Evolutionary conservation across 2,113 vertebrate species (phyloP), one percentile per base, ranked within the genome.

Genomic region (Martes martes): DNA sequence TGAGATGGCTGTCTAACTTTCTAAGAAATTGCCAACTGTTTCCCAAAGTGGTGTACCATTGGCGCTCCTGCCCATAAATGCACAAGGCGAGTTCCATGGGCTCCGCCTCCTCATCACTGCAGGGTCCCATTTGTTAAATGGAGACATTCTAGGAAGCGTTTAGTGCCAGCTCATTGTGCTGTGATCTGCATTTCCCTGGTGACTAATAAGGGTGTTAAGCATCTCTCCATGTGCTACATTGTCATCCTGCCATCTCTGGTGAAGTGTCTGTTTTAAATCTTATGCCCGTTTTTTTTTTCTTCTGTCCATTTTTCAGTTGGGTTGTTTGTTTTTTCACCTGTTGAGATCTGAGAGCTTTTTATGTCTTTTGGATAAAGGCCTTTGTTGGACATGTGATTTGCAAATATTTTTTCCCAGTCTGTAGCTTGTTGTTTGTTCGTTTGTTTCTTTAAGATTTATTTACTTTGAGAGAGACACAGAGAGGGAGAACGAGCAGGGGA

Each of bases 271-370:
- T 78, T 76, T 28, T 78, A 47, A 39, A 42, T 57, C 36, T 78
- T 47, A 78, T 1, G 19, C 47, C 19, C 36, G 5, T 31, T 47
- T 52, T n/a, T n/a, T 47, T 33, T 21, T 9, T 28, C 42, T 45
- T 45, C 42, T 74, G 73, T 14, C 7, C 13, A 28, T 61, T 82
- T 94, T 84, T 33, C n/a, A 94, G 42, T 0, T 47, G 26, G 7
- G 50, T 6, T 59, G 57, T 23, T 57, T 79, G 57, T 85, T 47
- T 91, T 36, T 13, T 71, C 65, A 95, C 69, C 63, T 87, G 36
- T 6, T 65, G 65, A 78, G 76, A 86, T 86, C 69, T 52, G 23
- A 89, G 65, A 81, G 59, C 59, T 81, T 63, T 85, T 94, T 52
- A 83, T 3, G 8, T n/a, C 47, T 74, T 76, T 47, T 80, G 33